phyloP scores from a whole-genome alignment of 2,888 invertebrate species.

The Himalopsyche tibetana region DNA sequence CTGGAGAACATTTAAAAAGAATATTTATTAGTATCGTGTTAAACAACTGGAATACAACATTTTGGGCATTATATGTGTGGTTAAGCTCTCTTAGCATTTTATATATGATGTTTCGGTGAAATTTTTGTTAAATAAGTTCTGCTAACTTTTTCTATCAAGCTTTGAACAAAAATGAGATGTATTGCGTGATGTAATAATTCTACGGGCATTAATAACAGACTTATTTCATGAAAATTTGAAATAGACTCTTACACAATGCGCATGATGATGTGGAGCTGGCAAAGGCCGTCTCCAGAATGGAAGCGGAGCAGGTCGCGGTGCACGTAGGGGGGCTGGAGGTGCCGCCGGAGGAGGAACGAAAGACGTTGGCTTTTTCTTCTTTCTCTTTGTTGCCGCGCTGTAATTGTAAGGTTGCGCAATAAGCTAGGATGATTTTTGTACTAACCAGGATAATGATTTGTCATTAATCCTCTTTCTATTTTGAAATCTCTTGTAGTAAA shows the following conservation, averaged over 20 bases:
- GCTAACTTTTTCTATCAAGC: neutral
- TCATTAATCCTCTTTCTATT: too few species aligned
- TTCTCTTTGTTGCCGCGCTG: constrained; percentile 78
- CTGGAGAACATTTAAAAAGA: constrained; percentile 67
- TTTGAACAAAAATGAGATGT: too few species aligned
- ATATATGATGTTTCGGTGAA: neutral
- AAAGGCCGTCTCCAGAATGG: constrained; percentile 87
- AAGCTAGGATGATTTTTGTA: constrained; percentile 15
- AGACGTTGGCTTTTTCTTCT: constrained; percentile 93
- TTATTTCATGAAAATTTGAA: neutral
- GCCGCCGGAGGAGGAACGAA: constrained; percentile 86
- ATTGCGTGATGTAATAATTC: too few species aligned
- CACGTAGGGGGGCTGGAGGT: constrained; percentile 67
- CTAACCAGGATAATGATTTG: neutral
- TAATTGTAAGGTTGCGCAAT: constrained; percentile 53
- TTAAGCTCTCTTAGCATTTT: neutral
- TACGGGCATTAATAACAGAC: neutral
- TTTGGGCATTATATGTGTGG: neutral
- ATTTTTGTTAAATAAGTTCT: neutral
- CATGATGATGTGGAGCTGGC: constrained; percentile 76
- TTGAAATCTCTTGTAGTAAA: too few species aligned
- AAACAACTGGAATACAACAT: constrained; percentile 6
- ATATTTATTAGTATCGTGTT: constrained; percentile 10
- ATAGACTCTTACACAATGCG: constrained; percentile 62
- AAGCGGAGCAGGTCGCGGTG: constrained; percentile 73